Base-by-base conservation (phyloP, 2,113 vertebrate species). In the Ursus arctos region DNA sequence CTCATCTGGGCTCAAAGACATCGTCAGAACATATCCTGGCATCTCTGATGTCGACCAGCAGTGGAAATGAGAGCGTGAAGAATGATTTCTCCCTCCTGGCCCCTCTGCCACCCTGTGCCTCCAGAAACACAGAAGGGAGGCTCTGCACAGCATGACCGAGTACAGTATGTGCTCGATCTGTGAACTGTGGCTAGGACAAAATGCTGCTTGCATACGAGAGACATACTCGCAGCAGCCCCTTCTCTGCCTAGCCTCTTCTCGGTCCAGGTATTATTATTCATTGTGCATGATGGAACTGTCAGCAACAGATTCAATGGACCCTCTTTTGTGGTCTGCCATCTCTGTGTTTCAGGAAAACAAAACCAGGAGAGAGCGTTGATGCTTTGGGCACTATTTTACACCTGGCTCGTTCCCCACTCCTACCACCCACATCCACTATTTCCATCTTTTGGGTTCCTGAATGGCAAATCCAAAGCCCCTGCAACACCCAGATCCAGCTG, bases 401-500 rank as follows among this genome's bases (percentile, higher is more conserved):
- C 76, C 93, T 57, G 96, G 82, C 91, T 93, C 2, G 0, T 33
- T 69, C 59, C 49, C 82, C 0, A 0, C 22, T 16, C n/a, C 91
- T 15, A 0, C 47, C 0, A 0, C 71, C 11, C 3, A 22, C 3
- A 22, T 2, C 59, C 33, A 1, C 76, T 1, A 13, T 51, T 76
- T 72, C 87, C 36, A 33, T 61, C 36, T 7, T 55, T 65, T 1
- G 21, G 49, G 24, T 4, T 65, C 57, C 47, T 67, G 81, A 93
- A 57, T 72, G n/a, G 72, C 31, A 24, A 9, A 15, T 65, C 40
- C 47, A 51, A 79, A 95, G 74, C 84, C 40, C 84, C 63, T 3
- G 5, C 21, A n/a, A 18, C 51, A 47, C 82, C 43, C 81, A 31
- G 72, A 92, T 83, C 89, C 96, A 95, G 95, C 91, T 96, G 95